phyloP scores from a whole-genome alignment of 2,113 vertebrate genomes.

The Gymnarchus niloticus region DNA sequence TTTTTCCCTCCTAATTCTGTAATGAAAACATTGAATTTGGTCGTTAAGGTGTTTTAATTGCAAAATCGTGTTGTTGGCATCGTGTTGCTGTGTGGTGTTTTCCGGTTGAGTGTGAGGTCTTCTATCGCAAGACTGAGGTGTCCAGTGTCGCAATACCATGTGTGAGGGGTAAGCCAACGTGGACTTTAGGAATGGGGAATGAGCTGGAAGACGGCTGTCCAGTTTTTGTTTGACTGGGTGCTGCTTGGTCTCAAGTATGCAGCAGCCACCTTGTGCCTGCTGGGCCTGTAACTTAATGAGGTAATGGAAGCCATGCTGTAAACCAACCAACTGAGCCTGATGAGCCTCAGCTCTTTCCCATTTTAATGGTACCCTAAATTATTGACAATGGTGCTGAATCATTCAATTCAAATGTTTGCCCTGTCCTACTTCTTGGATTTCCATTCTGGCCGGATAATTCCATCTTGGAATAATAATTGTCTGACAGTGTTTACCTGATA shows the following conservation, averaged over 20 bases:
- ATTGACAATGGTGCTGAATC: slow-evolving; percentile 44
- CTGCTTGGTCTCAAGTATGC: neutral
- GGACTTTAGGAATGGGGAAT: neutral
- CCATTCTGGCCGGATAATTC: neutral
- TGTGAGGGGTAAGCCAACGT: neutral
- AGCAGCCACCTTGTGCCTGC: neutral
- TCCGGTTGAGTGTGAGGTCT: neutral
- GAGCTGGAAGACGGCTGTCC: neutral
- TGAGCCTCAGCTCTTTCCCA: slow-evolving; percentile 43
- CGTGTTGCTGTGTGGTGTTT: neutral
- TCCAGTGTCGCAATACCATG: neutral
- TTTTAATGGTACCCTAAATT: slow-evolving; percentile 59
- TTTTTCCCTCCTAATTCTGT: neutral
- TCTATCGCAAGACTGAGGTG: neutral
- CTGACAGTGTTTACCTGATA: neutral
- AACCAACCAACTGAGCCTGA: neutral
- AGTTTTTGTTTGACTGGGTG: slow-evolving; percentile 7
- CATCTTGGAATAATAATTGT: neutral
- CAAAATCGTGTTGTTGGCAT: neutral
- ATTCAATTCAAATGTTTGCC: neutral
- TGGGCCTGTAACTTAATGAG: slow-evolving; percentile 18
- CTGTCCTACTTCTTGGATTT: neutral
- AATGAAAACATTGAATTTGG: neutral
- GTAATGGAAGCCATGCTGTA: neutral
- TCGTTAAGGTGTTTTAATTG: neutral